Percentiles rank a stretch among this genome's conserved stretches.
phyloP scores from a whole-genome alignment of 2,888 invertebrate species.

The Sylvicola cinctus region DNA sequence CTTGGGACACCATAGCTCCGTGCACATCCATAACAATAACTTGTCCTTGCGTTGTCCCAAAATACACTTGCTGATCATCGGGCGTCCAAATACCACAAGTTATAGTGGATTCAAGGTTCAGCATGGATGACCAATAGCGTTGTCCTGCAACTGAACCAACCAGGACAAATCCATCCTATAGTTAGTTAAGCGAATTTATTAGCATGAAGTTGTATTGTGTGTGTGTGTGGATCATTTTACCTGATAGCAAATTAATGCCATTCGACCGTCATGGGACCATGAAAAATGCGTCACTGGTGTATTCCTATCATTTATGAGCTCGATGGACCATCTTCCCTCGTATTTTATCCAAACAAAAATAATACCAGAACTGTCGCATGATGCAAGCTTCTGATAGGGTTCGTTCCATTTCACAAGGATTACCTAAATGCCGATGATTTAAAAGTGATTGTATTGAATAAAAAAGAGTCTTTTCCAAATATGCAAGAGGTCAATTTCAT shows the following conservation, averaged over 20 bases:
- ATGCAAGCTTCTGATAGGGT: slow-evolving; percentile 92
- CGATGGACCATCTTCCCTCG: slow-evolving; percentile 97
- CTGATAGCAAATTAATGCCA: slow-evolving; percentile 97
- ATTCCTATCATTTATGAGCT: slow-evolving; percentile 93
- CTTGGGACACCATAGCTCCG: slow-evolving; percentile 85
- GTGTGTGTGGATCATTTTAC: too few species aligned
- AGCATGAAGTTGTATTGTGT: slow-evolving; percentile 2
- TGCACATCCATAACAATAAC: slow-evolving; percentile 94
- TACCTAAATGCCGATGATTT: too few species aligned
- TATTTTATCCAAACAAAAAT: slow-evolving; percentile 99
- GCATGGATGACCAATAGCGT: slow-evolving; percentile 94
- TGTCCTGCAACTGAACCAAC: slow-evolving; percentile 96
- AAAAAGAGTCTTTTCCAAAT: too few species aligned
- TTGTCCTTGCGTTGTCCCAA: slow-evolving; percentile 87
- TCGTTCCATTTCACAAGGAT: slow-evolving; percentile 96
- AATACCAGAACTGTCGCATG: slow-evolving; percentile 92
- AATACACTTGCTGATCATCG: slow-evolving; percentile 91
- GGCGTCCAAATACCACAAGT: slow-evolving; percentile 97
- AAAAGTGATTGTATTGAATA: too few species aligned
- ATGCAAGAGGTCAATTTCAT: too few species aligned
- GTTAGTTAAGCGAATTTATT: too few species aligned
- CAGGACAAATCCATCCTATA: slow-evolving; percentile 87
- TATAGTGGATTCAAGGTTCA: slow-evolving; percentile 82
- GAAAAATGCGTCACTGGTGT: slow-evolving; percentile 95
- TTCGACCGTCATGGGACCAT: slow-evolving; percentile 96